These are phyloP conservation scores for Papilio protenor DNA, from an alignment of 2,888 invertebrate genomes.

Conservation along the genomic window DNA sequence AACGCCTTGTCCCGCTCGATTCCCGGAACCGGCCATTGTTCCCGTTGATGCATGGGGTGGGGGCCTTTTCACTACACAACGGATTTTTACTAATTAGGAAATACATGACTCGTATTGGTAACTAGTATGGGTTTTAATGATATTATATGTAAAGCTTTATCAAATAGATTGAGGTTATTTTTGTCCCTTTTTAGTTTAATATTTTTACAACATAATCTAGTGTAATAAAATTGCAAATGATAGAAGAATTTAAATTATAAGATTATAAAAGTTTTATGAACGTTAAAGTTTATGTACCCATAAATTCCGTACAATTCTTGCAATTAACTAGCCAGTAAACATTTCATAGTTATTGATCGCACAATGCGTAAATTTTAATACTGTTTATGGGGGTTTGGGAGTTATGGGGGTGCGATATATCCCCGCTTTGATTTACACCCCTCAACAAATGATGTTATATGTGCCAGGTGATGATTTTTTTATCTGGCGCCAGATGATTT, in stretches of 20 bases:
- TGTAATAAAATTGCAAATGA: not conserved
- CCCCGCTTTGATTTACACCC: constrained; percentile 28
- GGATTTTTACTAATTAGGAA: constrained; percentile 33
- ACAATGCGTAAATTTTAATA: constrained; percentile 50
- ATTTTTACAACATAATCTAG: not conserved
- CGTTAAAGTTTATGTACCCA: constrained; percentile 7
- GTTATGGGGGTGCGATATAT: constrained; percentile 46
- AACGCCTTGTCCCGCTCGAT: constrained; percentile 46
- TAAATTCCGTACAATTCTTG: constrained; percentile 32
- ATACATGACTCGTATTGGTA: not conserved
- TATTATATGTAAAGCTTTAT: too few relatives aligned
- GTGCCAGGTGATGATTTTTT: constrained; percentile 30
- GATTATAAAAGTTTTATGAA: not conserved
- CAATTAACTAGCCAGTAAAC: constrained; percentile 37
- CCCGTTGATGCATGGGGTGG: constrained; percentile 1
- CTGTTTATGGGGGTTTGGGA: constrained; percentile 48
- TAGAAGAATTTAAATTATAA: not conserved
- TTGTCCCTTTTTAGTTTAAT: not conserved
- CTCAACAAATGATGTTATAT: constrained; percentile 31
- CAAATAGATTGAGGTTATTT: too few relatives aligned
- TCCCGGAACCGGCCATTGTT: constrained; percentile 39
- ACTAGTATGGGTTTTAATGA: not conserved
- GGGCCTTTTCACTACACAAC: not conserved
- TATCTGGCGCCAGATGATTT: constrained; percentile 36
- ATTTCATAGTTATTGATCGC: constrained; percentile 45